Evolutionary conservation across 2,888 invertebrate species (phyloP), one percentile per base, ranked within the genome.

Genomic region (Plebejus melissa): DNA sequence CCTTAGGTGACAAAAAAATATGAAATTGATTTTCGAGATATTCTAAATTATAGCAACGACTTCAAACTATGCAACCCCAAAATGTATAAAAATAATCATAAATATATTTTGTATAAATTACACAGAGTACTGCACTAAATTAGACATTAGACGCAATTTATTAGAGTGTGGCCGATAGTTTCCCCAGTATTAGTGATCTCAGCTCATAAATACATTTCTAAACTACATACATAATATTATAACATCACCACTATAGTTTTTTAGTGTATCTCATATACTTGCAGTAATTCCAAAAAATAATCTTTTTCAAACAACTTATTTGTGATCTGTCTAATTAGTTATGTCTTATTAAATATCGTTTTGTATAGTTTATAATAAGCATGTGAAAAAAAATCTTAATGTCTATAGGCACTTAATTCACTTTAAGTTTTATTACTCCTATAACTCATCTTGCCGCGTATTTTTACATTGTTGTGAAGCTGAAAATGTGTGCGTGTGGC

Each of bases 171-270:
- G 72, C 72, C 50, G 72, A 72, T 32, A 72, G 72, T 13, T 32
- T 72, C 72, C 54, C 72, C 70, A 72, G 72, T 72, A 72, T 72
- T 72, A 32, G 54, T 36, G 72, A 72, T 72, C 72, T 72, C 72
- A 72, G 54, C 72, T 54, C 11, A 41, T 41, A 22, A 50, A 41
- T 70, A 46, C 28, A 71, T 70, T 70, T 70, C 41, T n/a, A n/a
- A 38, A 60, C 28, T 32, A 28, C 9, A 32, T 36, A 65, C 32
- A 32, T 32, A 32, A 32, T 32, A 32, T 32, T 32, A 60, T 60
- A 11, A 60, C 41, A 41, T 70, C 70, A 71, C 4, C 71, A 5
- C 28, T 28, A 71, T 22, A 65, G 16, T 65, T 13, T 46, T 28
- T 46, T 71, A 46, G 22, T 71, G 22, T 46, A 46, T 60, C 13